phyloP scores from a whole-genome alignment of 1,140 invertebrate species.

The Rhyzopertha dominica region DNA sequence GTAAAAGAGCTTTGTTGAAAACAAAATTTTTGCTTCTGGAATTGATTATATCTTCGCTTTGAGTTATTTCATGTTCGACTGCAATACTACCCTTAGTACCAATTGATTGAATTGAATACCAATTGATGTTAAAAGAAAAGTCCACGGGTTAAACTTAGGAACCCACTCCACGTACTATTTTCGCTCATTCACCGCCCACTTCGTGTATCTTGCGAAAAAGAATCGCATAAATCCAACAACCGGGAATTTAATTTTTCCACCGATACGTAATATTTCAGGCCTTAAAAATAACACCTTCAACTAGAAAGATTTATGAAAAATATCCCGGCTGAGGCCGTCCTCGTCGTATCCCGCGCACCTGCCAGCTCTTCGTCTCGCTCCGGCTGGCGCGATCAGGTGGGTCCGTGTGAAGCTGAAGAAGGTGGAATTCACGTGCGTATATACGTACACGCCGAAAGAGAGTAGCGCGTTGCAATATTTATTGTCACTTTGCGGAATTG shows the following conservation, averaged over 20 bases:
- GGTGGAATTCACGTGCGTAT: background rate
- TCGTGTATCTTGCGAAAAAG: too few relatives aligned
- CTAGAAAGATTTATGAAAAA: conserved; percentile 10
- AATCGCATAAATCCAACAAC: conserved; percentile 2
- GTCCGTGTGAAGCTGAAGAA: background rate
- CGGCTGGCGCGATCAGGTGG: background rate
- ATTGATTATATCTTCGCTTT: too few relatives aligned
- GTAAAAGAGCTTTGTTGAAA: too few relatives aligned
- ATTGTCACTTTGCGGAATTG: conserved; percentile 9
- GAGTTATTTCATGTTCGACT: too few relatives aligned
- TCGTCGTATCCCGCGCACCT: background rate
- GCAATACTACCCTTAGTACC: too few relatives aligned
- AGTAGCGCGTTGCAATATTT: conserved; percentile 9
- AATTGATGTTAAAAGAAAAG: too few relatives aligned
- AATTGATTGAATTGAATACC: too few relatives aligned
- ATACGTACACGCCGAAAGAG: background rate
- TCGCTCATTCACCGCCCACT: too few relatives aligned
- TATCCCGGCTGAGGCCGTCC: background rate
- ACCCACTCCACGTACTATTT: too few relatives aligned
- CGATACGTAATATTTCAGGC: conserved; percentile 12
- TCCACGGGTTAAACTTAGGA: too few relatives aligned
- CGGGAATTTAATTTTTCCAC: conserved; percentile 13
- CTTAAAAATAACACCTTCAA: conserved; percentile 9
- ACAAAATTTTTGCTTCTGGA: too few relatives aligned
- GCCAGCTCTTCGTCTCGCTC: background rate